These are phyloP conservation scores for Anhinga anhinga DNA, from an alignment of 2,113 vertebrate genomes.

Conservation along the genomic window DNA sequence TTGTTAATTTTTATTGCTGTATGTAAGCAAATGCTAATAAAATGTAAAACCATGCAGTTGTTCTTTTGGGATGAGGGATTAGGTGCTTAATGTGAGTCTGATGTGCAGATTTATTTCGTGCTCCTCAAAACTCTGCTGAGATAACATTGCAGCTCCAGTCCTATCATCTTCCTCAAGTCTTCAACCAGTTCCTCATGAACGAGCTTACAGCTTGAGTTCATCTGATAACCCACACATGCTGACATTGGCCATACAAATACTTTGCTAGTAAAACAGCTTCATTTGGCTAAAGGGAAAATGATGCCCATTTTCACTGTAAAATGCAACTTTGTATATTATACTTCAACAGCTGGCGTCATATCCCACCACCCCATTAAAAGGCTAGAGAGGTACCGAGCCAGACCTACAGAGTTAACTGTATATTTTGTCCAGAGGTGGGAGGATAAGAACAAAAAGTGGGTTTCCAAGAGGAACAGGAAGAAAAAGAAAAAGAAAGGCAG, in stretches of 20 bases:
- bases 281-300: not conserved
- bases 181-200: not conserved
- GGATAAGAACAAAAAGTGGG: not conserved
- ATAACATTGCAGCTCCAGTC: not conserved
- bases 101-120: not conserved
- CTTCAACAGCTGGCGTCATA: rapidly evolving
- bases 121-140: not conserved
- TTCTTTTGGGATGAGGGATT: not conserved
- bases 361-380: not conserved
- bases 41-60: not conserved
- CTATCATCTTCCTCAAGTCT: conserved; percentile 21
- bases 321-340: not conserved
- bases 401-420: not conserved
- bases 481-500: not conserved
- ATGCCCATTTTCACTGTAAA: not conserved
- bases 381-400: not conserved
- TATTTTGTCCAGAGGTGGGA: not conserved
- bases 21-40: not conserved
- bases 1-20: not conserved
- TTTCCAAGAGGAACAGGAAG: not conserved
- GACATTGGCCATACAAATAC: not conserved
- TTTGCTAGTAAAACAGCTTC: not conserved
- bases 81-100: not conserved
- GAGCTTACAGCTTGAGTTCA: not conserved
- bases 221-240: not conserved